Conservation (phyloP, 2,113 vertebrate genomes). For the Protobothrops flavoviridis region DNA sequence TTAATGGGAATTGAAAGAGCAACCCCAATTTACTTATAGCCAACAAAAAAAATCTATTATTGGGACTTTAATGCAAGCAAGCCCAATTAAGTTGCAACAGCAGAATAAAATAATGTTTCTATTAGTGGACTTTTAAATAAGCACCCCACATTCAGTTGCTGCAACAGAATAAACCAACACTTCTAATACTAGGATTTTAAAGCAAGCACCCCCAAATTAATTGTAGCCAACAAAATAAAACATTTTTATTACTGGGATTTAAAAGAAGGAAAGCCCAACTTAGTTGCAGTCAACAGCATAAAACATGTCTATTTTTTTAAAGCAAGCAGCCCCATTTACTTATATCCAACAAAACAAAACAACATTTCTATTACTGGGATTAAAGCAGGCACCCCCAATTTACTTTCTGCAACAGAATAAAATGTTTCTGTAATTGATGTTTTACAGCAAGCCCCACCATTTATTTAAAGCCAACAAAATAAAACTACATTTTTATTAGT, state of each 20-base stretch:
- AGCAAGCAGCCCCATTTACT: neutral
- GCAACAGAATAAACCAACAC: no score
- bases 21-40: no score
- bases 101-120: no score
- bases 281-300: neutral
- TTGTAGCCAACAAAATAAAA: neutral
- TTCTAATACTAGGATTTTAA: no score
- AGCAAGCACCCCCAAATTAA: neutral
- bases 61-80: no score
- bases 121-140: no score
- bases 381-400: neutral
- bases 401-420: neutral
- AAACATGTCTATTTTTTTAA: neutral
- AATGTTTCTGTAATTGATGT: neutral
- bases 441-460: neutral
- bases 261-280: neutral
- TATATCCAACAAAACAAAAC: neutral
- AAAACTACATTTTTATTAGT: neutral
- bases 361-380: neutral
- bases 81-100: no score
- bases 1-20: no score
- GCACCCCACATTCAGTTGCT: no score
- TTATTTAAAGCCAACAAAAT: neutral
- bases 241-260: neutral
- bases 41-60: no score